Evolutionary conservation across 2,888 invertebrate genomes (phyloP), one percentile per base, ranked within the genome.

Genomic region (Cyaniris semiargus): DNA sequence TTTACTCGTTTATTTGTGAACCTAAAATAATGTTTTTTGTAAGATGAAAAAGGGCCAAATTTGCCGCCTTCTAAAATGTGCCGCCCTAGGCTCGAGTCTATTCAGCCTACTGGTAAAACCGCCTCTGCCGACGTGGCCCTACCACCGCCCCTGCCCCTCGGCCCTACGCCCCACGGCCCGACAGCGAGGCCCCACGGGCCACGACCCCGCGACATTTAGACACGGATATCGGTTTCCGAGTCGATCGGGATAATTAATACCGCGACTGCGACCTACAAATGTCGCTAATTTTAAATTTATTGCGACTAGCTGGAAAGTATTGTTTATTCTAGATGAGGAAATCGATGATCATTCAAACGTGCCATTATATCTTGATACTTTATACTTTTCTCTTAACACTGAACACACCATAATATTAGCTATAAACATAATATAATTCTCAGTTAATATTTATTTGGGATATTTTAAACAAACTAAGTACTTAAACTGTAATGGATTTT

Each of bases 141-240:
- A 23, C 23, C 60, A 23, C 60, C 10, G 70, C 70, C 70, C 70
- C 81, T 82, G 70, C 18, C 70, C 70, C 70, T 44, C 58, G n/a
- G 70, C 70, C 70, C 70, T 81, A 82, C 34, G 31, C 70, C 70
- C 34, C 70, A 18, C 70, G 80, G 84, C 27, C 60, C 27, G 13
- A 66, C 60, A 15, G 23, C 23, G 23, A 66, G 60, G 23, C 60
- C 31, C 70, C 38, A 38, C 48, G 27, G 27, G 18, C 70, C 38
- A 38, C 48, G 27, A 48, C 48, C 74, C 74, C 74, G 18, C 74
- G 74, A 72, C 83, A 84, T 87, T 82, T 79, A 80, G 86, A 85
- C 85, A 85, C 87, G 88, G 86, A 84, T 89, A 88, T 89, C 87
- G 85, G 85, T 82, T 88, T 86, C 85, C 84, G 81, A 84, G 83